These are phyloP conservation scores for Aphrophora alni DNA, from an alignment of 2,888 invertebrate species.

Conservation along the genomic window DNA sequence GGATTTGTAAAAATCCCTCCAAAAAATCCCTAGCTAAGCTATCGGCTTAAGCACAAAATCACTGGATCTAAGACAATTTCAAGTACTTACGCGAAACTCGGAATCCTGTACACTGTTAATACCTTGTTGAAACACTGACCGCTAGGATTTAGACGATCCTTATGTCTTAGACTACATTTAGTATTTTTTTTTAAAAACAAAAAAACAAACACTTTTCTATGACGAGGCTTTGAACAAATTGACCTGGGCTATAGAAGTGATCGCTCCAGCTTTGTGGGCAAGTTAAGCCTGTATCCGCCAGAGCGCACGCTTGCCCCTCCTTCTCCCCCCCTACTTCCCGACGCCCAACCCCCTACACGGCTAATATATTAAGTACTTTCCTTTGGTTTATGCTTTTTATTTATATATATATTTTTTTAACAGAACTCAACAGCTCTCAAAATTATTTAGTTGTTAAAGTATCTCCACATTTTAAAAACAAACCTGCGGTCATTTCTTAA, in stretches of 20 bases:
- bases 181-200: not conserved
- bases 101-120: constrained; percentile 21
- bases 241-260: constrained; percentile 36
- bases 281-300: constrained; percentile 36
- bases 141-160: not conserved
- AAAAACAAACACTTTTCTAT: constrained; percentile 39
- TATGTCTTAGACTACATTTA: not conserved
- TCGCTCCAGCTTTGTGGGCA: constrained; percentile 34
- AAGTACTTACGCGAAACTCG: constrained; percentile 26
- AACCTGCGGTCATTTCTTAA: not conserved
- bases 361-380: constrained; percentile 9
- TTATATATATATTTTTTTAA: not conserved
- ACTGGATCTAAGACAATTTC: constrained; percentile 31
- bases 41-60: constrained; percentile 35
- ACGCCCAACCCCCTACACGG: not conserved
- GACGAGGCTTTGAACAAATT: constrained; percentile 38
- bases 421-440: not conserved
- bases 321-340: constrained; percentile 25
- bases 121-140: not conserved
- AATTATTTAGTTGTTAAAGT: not conserved
- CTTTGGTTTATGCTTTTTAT: constrained; percentile 9
- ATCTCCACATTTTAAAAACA: not conserved
- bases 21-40: constrained; percentile 35
- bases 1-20: constrained; percentile 38
- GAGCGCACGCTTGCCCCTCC: constrained; percentile 38